Percentiles rank a stretch among this genome's conserved stretches.
Conservation (phyloP, 2,113 vertebrate species). For the Callithrix jacchus region DNA sequence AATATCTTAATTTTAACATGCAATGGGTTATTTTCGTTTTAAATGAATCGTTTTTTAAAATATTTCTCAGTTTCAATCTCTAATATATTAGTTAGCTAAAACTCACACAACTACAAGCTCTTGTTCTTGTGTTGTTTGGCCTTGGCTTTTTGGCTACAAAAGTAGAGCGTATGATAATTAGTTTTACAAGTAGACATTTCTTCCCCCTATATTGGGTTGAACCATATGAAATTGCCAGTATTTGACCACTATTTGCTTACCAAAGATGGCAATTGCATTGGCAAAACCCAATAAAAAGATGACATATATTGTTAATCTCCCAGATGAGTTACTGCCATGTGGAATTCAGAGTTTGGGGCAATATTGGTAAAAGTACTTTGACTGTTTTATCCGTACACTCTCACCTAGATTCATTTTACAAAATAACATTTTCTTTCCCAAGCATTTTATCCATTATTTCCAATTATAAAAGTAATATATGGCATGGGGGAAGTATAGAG, state of each 20-base stretch:
- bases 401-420: background rate
- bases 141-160: background rate
- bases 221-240: background rate
- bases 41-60: background rate
- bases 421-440: background rate
- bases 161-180: background rate
- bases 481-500: background rate
- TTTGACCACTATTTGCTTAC: background rate
- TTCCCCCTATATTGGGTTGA: background rate
- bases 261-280: background rate
- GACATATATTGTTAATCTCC: background rate
- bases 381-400: background rate
- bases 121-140: background rate
- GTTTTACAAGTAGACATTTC: background rate
- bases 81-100: background rate
- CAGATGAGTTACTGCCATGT: background rate
- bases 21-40: background rate
- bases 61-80: background rate
- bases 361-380: background rate
- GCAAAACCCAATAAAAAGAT: background rate
- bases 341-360: background rate
- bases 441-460: constrained; percentile 23
- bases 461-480: background rate
- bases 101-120: background rate
- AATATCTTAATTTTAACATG: background rate